Evolutionary conservation across 2,797 vertebrate species (phyloP).

Genomic region (Phylloscopus collybita): DNA sequence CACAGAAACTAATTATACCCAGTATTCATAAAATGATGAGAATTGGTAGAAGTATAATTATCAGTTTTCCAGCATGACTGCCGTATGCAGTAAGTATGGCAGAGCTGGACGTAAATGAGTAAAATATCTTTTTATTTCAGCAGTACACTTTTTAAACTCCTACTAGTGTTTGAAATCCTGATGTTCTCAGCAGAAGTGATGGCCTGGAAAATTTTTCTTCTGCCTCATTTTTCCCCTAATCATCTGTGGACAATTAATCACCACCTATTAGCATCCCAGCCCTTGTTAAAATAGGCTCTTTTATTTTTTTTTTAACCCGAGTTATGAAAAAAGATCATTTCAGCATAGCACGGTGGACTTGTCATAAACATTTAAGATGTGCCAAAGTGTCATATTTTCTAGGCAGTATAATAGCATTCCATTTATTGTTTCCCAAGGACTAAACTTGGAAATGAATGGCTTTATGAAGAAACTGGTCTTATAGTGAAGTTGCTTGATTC

Average conservation of each 20-base stretch:
- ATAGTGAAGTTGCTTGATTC: conserved; percentile 35
- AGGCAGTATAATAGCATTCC: not conserved
- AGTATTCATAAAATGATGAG: not conserved
- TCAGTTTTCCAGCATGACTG: not conserved
- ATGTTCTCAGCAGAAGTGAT: not conserved
- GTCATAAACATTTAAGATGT: conserved; percentile 43
- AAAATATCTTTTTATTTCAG: conserved; percentile 6
- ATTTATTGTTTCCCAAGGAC: conserved; percentile 43
- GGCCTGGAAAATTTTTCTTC: conserved; percentile 12
- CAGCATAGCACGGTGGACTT: not conserved
- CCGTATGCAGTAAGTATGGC: not conserved
- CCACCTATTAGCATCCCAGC: not conserved
- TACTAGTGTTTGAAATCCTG: conserved; percentile 10
- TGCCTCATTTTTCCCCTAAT: conserved; percentile 35
- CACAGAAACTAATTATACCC: not conserved
- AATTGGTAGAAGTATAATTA: not conserved
- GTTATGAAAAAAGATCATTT: not conserved
- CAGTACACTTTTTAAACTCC: not conserved
- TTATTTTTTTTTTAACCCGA: not conserved
- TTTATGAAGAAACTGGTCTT: conserved; percentile 36
- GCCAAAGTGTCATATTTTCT: not conserved
- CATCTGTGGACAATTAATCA: not conserved
- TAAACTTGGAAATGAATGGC: conserved; percentile 24
- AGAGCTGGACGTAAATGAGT: not conserved
- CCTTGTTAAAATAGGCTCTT: not conserved